Base-by-base conservation (phyloP, 2,888 invertebrate species). In the Erebia palarica region DNA sequence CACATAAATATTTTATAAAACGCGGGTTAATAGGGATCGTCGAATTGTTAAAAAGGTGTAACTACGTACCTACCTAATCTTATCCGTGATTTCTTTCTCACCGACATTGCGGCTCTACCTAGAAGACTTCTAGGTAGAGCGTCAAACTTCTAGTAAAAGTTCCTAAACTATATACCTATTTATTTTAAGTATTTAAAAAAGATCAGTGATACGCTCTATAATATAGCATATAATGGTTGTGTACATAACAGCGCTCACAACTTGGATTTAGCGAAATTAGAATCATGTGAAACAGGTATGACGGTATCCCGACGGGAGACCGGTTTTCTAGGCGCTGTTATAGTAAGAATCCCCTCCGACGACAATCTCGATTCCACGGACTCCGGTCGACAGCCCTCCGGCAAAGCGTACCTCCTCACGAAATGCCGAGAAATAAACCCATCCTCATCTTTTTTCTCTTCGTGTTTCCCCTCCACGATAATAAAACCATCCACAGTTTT, bases 381-480 rank as follows among this genome's bases (percentile, higher is more conserved):
- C 36, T 88, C 86, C 13, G 82, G 74, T 9, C 77, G 73, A 75
- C 87, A 88, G 0, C 81, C 86, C 60, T 87, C 85, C 5, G 89
- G 88, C 44, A 90, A 75, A 2, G 80, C 77, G 74, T 84, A 88
- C 64, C 82, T 83, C 49, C 90, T 85, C 36, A 84, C 81, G 57
- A 91, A 86, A 72, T 86, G 86, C 51, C 88, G 82, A 4, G 88
- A 83, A 60, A 90, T 81, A 44, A 77, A 86, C 1, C 90, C 91
- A 63, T 84, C 80, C 3, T 87, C 86, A 63, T 90, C 90, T 57
- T 84, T 82, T 74, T 82, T 90, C 72, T 90, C 90, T 27, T 88
- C 86, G 63, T 91, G 90, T 74, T 85, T 84, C 0, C 84, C 90
- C 73, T 90, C 87, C 1, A 91, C 81, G 8, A 88, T 81, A 57